These are phyloP conservation scores for Sebastes fasciatus DNA, from an alignment of 2,113 vertebrate species.

Conservation along the genomic window DNA sequence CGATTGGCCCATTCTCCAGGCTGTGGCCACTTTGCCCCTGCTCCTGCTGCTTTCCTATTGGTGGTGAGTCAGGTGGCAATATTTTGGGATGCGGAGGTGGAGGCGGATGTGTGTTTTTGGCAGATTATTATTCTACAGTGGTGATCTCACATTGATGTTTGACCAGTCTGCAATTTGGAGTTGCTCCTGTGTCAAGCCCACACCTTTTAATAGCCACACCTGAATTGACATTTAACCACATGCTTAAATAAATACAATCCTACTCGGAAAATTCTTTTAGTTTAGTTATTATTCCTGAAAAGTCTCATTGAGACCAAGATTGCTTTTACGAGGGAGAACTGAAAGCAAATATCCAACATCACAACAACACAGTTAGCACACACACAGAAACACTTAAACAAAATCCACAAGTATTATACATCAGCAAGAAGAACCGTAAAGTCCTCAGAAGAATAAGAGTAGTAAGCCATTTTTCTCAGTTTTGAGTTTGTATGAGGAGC, in stretches of 20 bases:
- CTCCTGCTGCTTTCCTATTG: constrained; percentile 87
- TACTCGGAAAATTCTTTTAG: neutral
- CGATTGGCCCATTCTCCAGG: constrained; percentile 91
- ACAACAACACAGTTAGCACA: neutral
- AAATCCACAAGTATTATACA: neutral
- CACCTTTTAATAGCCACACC: neutral
- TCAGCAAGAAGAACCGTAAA: neutral
- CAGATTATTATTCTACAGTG: neutral
- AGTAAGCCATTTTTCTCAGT: neutral
- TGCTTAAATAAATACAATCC: neutral
- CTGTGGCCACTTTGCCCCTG: constrained; percentile 84
- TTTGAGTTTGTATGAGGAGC: neutral
- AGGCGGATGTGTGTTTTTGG: neutral
- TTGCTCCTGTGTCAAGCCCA: neutral
- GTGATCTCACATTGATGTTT: neutral
- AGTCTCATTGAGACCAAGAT: neutral
- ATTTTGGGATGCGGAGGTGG: neutral
- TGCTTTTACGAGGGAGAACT: neutral
- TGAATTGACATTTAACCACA: neutral
- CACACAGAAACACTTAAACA: neutral
- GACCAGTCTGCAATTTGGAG: neutral
- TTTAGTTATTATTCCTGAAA: neutral
- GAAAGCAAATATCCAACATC: neutral
- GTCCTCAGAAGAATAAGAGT: neutral
- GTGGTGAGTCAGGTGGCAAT: constrained; percentile 84